Percentiles rank a stretch among this genome's conserved stretches.
phyloP scores from a whole-genome alignment of 2,888 invertebrate species.

The Leptinotarsa haldemani region DNA sequence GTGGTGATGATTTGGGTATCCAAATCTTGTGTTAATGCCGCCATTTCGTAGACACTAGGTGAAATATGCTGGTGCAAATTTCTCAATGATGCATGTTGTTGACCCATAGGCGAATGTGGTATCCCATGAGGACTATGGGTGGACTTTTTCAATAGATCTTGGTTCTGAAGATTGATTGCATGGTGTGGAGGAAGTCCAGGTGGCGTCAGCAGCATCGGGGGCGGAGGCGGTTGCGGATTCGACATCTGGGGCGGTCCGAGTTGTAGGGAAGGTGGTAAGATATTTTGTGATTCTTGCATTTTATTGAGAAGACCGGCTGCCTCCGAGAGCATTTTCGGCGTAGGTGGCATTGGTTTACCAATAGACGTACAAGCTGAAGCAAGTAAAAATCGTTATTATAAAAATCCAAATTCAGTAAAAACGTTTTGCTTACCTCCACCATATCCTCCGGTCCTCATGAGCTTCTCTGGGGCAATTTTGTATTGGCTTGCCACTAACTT shows the following conservation, averaged over 20 bases:
- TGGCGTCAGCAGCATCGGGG: slow-evolving; percentile 78
- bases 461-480: slow-evolving; percentile 96
- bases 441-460: slow-evolving; percentile 95
- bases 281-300: slow-evolving; percentile 74
- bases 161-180: slow-evolving; percentile 73
- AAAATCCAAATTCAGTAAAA: background rate
- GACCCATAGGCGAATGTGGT: slow-evolving; percentile 72
- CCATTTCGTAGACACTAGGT: slow-evolving; percentile 98
- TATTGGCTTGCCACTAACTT: slow-evolving; percentile 96
- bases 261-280: slow-evolving; percentile 70
- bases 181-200: slow-evolving; percentile 83
- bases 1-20: slow-evolving; percentile 97
- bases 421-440: slow-evolving; percentile 79
- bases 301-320: slow-evolving; percentile 75
- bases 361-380: slow-evolving; percentile 63
- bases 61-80: slow-evolving; percentile 85
- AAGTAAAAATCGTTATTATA: slow-evolving; percentile 39
- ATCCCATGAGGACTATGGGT: slow-evolving; percentile 68
- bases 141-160: slow-evolving; percentile 70
- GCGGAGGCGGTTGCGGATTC: slow-evolving; percentile 64
- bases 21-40: slow-evolving; percentile 93
- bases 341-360: slow-evolving; percentile 82
- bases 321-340: slow-evolving; percentile 82
- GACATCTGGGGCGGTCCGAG: slow-evolving; percentile 64
- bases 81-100: slow-evolving; percentile 74